Conservation (phyloP, 2,888 invertebrate species). For the Neoitamus cyanurus region DNA sequence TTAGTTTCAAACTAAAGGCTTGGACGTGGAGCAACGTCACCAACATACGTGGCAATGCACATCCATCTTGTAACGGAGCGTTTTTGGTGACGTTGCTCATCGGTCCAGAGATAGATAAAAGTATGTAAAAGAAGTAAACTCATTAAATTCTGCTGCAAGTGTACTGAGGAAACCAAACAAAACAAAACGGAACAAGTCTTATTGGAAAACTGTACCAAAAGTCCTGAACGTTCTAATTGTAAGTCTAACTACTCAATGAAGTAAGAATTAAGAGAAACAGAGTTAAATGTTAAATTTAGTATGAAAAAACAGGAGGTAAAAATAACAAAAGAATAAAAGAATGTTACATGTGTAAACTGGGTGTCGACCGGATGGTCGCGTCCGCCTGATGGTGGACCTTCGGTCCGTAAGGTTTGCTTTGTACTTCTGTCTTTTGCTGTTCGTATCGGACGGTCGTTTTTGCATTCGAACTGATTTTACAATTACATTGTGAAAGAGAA, state of each 20-base stretch:
- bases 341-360: not conserved
- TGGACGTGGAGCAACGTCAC: not conserved
- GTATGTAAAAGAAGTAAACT: not conserved
- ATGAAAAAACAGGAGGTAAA: not conserved
- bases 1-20: not conserved
- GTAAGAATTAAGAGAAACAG: not conserved
- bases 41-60: not conserved
- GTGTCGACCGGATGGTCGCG: not conserved
- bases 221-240: not conserved
- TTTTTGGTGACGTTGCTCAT: not conserved
- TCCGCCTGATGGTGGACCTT: not conserved
- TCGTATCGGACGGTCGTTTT: constrained; percentile 2
- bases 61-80: not conserved
- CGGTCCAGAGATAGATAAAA: not conserved
- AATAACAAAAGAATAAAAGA: not conserved
- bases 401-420: not conserved
- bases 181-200: not conserved
- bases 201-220: not conserved
- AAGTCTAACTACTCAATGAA: not conserved
- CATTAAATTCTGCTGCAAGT: constrained; percentile 1
- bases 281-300: not conserved
- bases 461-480: not conserved
- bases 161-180: not conserved
- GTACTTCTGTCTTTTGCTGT: not conserved
- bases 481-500: not conserved